Percentiles rank a stretch among this genome's conserved stretches.
phyloP scores from a whole-genome alignment of 2,113 vertebrate species.

The Balaenoptera acutorostrata region DNA sequence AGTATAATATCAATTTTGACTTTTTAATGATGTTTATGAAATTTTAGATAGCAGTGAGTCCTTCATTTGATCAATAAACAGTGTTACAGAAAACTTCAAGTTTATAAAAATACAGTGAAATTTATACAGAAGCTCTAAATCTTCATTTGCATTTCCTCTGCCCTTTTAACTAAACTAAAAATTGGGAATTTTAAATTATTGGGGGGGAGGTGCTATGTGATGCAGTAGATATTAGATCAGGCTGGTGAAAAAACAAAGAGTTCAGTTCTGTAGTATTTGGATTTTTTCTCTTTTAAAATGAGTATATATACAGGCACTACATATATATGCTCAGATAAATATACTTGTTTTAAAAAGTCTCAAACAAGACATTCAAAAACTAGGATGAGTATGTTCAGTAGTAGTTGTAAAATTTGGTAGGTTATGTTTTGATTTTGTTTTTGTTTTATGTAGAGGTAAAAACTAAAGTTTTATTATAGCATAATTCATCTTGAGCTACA shows the following conservation, averaged over 20 bases:
- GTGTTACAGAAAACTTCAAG: conserved; percentile 83
- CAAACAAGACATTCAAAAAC: conserved; percentile 74
- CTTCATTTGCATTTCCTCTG: conserved; percentile 82
- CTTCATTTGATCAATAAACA: conserved; percentile 88
- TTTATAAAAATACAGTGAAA: conserved; percentile 85
- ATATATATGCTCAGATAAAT: conserved; percentile 75
- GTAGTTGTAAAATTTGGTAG: conserved; percentile 80
- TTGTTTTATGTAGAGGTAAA: conserved; percentile 76
- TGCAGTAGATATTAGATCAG: conserved; percentile 72
- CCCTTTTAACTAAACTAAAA: conserved; percentile 84
- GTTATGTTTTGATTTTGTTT: conserved; percentile 50
- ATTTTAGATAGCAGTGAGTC: conserved; percentile 86
- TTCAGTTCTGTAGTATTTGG: conserved; percentile 75
- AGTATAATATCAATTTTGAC: conserved; percentile 86
- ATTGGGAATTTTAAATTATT: conserved; percentile 82
- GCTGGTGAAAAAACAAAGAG: conserved; percentile 65
- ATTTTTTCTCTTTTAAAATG: conserved; percentile 82
- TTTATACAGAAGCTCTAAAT: conserved; percentile 85
- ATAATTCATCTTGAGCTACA: conserved; percentile 77
- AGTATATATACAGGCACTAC: conserved; percentile 68
- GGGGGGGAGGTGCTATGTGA: conserved; percentile 46
- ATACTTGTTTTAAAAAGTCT: conserved; percentile 77
- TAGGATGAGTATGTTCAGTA: conserved; percentile 77
- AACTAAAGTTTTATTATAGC: conserved; percentile 77
- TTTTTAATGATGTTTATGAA: conserved; percentile 90